Evolutionary conservation across 2,113 vertebrate genomes (phyloP).

Genomic region (Pycnonotus jocosus): DNA sequence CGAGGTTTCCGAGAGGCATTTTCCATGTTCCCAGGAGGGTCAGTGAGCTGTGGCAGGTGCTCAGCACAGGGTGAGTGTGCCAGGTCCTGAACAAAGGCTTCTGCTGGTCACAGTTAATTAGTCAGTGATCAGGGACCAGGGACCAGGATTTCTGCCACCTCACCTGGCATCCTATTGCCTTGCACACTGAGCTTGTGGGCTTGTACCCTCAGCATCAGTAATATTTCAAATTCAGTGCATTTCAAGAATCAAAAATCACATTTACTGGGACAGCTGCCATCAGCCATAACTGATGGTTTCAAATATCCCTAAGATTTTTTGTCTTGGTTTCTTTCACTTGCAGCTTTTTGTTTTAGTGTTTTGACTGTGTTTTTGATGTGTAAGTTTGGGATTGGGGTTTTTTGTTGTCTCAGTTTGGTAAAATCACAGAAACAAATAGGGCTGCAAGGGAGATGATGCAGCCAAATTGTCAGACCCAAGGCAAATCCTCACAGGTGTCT

Average conservation of each 20-base stretch:
- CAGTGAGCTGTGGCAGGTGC: fast-evolving
- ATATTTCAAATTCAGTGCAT: background rate
- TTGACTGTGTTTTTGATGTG: background rate
- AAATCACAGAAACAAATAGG: background rate
- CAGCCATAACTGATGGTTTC: background rate
- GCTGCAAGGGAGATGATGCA: background rate
- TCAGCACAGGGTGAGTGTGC: fast-evolving
- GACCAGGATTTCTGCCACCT: background rate
- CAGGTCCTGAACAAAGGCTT: background rate
- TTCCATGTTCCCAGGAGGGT: background rate
- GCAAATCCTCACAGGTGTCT: background rate
- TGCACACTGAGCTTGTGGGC: background rate
- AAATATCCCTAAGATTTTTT: background rate
- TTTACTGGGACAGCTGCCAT: background rate
- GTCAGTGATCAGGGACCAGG: background rate
- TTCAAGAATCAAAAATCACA: background rate
- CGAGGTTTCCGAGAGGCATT: background rate
- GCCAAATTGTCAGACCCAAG: background rate
- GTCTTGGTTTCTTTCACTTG: background rate
- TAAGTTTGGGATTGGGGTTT: background rate
- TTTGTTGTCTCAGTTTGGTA: background rate
- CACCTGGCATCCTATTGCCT: background rate
- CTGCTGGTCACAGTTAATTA: background rate
- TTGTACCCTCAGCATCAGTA: background rate
- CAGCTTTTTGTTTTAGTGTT: background rate